Conservation (phyloP, 2,113 vertebrate species). For the Seriola quinqueradiata region DNA sequence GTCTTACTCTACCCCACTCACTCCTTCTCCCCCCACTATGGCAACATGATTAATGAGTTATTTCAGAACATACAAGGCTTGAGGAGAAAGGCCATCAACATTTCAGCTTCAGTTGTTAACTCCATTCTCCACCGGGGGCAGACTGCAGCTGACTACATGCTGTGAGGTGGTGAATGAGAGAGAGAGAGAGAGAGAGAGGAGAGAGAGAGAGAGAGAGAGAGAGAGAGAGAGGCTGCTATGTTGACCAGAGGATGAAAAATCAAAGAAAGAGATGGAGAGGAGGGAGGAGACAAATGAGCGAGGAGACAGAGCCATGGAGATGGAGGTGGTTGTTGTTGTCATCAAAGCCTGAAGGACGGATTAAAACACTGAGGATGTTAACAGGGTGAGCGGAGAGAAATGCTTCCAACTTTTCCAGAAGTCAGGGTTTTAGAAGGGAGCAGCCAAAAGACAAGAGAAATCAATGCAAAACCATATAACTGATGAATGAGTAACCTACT, state of each 20-base stretch:
- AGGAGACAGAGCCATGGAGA: constrained; percentile 31
- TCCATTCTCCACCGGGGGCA: constrained; percentile 27
- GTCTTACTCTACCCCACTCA: constrained; percentile 32
- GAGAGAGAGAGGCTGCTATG: neutral
- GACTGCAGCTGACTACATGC: constrained; percentile 15
- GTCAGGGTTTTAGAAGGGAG: constrained; percentile 8
- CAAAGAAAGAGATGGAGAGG: constrained; percentile 9
- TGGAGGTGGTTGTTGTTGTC: constrained; percentile 39
- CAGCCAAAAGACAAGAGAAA: constrained; percentile 32
- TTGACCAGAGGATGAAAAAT: neutral
- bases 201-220: too few species aligned
- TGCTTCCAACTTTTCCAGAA: constrained; percentile 20
- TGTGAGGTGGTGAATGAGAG: neutral
- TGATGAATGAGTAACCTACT: neutral
- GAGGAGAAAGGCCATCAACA: constrained; percentile 27
- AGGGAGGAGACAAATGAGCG: constrained; percentile 25
- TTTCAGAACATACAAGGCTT: constrained; percentile 39
- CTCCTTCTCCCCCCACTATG: constrained; percentile 42
- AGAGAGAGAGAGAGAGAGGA: neutral
- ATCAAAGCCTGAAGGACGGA: constrained; percentile 58
- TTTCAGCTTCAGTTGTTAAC: constrained; percentile 38
- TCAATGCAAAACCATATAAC: constrained; percentile 12
- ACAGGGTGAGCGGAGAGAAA: constrained; percentile 16
- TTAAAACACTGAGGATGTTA: constrained; percentile 45
- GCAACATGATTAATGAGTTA: constrained; percentile 60